These are phyloP conservation scores for Noctua janthina DNA, from an alignment of 2,888 invertebrate genomes.

Conservation along the genomic window DNA sequence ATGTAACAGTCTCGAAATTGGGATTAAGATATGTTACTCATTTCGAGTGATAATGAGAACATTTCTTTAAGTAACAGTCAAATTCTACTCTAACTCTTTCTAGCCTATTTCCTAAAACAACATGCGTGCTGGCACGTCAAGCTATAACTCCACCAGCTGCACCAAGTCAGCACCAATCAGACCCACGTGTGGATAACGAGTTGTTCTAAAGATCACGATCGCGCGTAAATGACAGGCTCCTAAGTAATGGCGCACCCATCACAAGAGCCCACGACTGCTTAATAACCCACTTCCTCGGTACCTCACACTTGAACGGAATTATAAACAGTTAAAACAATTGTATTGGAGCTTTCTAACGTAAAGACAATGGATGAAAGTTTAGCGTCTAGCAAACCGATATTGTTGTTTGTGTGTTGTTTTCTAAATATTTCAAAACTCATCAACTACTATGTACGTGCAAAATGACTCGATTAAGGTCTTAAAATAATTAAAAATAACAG, in stretches of 20 bases:
- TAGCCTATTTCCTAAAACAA: background rate
- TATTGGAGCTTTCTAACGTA: conserved; percentile 49
- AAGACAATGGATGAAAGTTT: conserved; percentile 47
- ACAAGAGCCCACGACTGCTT: conserved; percentile 51
- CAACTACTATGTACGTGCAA: background rate
- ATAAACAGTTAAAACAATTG: conserved; percentile 62
- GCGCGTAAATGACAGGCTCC: conserved; percentile 60
- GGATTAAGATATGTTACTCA: too few species aligned
- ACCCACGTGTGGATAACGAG: conserved; percentile 59
- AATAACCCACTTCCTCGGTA: conserved; percentile 47
- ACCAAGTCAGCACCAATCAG: conserved; percentile 16
- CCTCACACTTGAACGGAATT: conserved; percentile 55
- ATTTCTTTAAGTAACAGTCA: background rate
- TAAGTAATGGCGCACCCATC: conserved; percentile 56
- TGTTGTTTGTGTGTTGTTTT: conserved; percentile 1
- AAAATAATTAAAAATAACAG: background rate
- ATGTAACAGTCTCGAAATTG: too few species aligned
- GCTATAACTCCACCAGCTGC: conserved; percentile 27
- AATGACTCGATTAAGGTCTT: background rate
- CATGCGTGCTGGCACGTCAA: conserved; percentile 1
- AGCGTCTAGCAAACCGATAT: background rate
- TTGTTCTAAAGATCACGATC: conserved; percentile 63
- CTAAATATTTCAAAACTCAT: background rate
- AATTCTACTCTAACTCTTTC: background rate
- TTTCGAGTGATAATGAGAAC: too few species aligned